A percentile compares a stretch with the other conserved stretches of the same genome.
Evolutionary conservation across 1,140 invertebrate genomes (phyloP).

Genomic region (Lepidostoma basale): DNA sequence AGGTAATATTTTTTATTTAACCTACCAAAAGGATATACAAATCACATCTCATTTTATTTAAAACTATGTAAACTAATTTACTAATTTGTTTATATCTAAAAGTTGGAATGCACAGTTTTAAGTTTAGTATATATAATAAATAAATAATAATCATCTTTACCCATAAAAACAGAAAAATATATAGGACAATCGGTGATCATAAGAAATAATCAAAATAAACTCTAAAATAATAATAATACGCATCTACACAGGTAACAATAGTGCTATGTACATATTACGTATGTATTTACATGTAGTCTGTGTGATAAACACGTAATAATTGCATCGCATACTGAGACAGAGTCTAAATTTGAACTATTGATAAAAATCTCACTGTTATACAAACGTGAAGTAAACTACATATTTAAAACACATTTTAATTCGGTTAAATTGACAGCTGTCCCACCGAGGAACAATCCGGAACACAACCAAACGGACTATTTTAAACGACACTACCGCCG

Average conservation of each 20-base stretch:
- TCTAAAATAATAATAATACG: background rate
- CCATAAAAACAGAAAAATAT: conserved; percentile 3
- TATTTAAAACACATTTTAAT: background rate
- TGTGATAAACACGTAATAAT: background rate
- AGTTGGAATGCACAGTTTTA: conserved; percentile 9
- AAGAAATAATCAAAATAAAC: conserved; percentile 1
- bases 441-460: background rate
- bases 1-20: background rate
- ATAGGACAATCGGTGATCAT: background rate
- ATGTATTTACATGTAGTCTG: background rate
- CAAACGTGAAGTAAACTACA: background rate
- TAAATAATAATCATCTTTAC: background rate
- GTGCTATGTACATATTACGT: conserved; percentile 19
- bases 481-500: conserved; percentile 39
- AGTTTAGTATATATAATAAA: background rate
- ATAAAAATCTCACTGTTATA: background rate
- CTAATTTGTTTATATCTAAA: conserved; percentile 11
- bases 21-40: background rate
- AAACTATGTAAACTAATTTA: too few species aligned
- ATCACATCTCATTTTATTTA: background rate
- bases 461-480: conserved; percentile 18
- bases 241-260: conserved; percentile 6
- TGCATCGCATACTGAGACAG: background rate
- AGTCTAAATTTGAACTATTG: background rate
- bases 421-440: background rate